Evolutionary conservation across 1,140 invertebrate species (phyloP).

Genomic region (Cyclargus thomasi): DNA sequence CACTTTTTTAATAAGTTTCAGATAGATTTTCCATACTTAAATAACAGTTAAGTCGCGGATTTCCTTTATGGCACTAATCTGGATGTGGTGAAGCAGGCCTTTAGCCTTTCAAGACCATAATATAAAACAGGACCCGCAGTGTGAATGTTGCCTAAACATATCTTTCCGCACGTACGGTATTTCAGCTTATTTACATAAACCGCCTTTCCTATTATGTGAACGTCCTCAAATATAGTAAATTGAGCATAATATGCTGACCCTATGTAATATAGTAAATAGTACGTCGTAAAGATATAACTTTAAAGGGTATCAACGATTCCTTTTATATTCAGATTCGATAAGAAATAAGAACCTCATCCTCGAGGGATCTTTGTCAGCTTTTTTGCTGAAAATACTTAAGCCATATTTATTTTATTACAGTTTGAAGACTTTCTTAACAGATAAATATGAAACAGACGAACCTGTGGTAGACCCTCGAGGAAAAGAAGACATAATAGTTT

Average conservation of each 20-base stretch:
- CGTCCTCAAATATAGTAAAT: conserved; percentile 7
- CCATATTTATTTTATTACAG: too few relatives aligned
- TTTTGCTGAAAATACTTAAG: not conserved
- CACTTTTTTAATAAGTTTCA: too few relatives aligned
- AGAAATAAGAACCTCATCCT: not conserved
- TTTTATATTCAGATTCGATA: not conserved
- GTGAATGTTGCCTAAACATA: conserved; percentile 22
- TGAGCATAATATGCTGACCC: conserved; percentile 10
- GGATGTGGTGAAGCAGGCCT: too few relatives aligned
- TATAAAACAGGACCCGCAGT: too few relatives aligned
- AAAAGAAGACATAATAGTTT: too few relatives aligned
- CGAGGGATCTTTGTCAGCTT: not conserved
- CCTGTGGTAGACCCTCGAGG: too few relatives aligned
- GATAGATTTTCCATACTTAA: too few relatives aligned
- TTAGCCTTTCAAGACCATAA: too few relatives aligned
- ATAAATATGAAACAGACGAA: too few relatives aligned
- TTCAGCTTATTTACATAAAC: not conserved
- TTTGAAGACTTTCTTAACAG: too few relatives aligned
- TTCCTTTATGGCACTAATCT: too few relatives aligned
- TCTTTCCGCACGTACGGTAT: conserved; percentile 16
- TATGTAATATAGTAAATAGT: conserved; percentile 9
- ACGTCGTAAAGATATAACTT: conserved; percentile 5
- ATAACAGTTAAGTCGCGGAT: too few relatives aligned
- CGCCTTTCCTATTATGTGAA: conserved; percentile 1
- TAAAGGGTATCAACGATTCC: conserved; percentile 7